phyloP scores from a whole-genome alignment of 2,888 invertebrate species.

The Parnassius apollo region DNA sequence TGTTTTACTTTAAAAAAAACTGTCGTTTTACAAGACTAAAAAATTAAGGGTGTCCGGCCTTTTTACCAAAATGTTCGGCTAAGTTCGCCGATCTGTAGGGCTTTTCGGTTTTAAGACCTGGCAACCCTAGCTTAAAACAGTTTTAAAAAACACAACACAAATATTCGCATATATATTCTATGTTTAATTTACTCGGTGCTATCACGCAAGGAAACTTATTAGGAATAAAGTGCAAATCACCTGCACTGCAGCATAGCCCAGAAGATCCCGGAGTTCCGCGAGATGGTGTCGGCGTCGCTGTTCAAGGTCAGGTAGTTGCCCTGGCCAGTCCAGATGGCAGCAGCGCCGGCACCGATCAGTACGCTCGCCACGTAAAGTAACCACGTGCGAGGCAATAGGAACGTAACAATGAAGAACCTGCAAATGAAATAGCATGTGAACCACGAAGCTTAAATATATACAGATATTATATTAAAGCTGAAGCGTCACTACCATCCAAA shows the following conservation, averaged over 20 bases:
- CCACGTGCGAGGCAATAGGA: constrained; percentile 91
- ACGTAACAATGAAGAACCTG: constrained; percentile 94
- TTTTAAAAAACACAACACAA: neutral
- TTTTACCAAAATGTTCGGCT: too few species aligned
- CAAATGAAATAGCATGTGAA: constrained; percentile 38
- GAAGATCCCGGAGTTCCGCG: constrained; percentile 96
- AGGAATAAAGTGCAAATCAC: constrained; percentile 56
- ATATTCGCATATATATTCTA: neutral
- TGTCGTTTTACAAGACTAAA: too few species aligned
- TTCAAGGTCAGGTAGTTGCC: constrained; percentile 92
- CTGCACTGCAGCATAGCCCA: constrained; percentile 98
- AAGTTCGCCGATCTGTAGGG: too few species aligned
- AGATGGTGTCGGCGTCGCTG: constrained; percentile 92
- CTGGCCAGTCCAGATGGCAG: constrained; percentile 97
- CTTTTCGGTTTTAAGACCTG: too few species aligned
- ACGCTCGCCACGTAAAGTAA: constrained; percentile 92
- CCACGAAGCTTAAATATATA: too few species aligned
- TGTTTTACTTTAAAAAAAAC: too few species aligned
- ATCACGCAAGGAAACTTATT: neutral
- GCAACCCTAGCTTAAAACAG: too few species aligned
- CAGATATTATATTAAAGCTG: too few species aligned
- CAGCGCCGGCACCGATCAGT: constrained; percentile 94
- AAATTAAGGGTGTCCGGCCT: too few species aligned
- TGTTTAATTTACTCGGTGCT: neutral
- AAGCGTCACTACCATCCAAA: too few species aligned